Base-by-base conservation (phyloP, 53 echinoderm and acorn worm species). In the Temnopleurus reevesii region DNA sequence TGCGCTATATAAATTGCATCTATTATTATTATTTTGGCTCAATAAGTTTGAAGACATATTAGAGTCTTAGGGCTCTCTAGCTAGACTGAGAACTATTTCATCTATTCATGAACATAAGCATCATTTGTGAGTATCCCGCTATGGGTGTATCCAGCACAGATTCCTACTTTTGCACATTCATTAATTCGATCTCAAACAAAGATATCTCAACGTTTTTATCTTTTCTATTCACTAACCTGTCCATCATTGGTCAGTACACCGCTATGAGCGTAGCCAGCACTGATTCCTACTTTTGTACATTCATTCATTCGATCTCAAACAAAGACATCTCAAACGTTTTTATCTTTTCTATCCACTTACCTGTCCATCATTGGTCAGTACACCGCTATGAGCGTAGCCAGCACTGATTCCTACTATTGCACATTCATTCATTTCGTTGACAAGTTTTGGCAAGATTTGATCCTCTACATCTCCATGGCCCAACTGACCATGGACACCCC, bases 401-500 rank as follows among this genome's bases (percentile, higher is more conserved):
- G 93, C 95, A 30, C 94, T 63, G 53, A 97, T 79, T 13, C 81
- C 65, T 30, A 95, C 89, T 34, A 95, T 93, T 54, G 77, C 89
- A 90, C 81, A 36, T 8, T 84, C n/a, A 51, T 87, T 91, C 19
- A 97, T 81, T 26, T 53, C 76, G 59, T 82, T 35, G 18, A 97
- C 56, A 38, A 83, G 90, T 60, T 89, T 77, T 12, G 97, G 97
- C 89, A 90, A 55, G 53, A 93, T 64, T 33, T 95, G 91, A 83
- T 97, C 95, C 53, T 95, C 95, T 12, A 94, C 81, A 21, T 65
- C 83, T 45, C 95, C 93, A 34, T 94, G 95, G 12, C 97, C 97
- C 2, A 97, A 92, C 91, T 97, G 97, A 27, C 97, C 97, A 60
- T 97, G 97, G 13, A 95, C 97, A 28, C 97, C 97, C 97, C 97